Percentiles rank a stretch among this genome's conserved stretches.
Conservation (phyloP, 2,888 invertebrate genomes). For the Acanthopleura granulata region DNA sequence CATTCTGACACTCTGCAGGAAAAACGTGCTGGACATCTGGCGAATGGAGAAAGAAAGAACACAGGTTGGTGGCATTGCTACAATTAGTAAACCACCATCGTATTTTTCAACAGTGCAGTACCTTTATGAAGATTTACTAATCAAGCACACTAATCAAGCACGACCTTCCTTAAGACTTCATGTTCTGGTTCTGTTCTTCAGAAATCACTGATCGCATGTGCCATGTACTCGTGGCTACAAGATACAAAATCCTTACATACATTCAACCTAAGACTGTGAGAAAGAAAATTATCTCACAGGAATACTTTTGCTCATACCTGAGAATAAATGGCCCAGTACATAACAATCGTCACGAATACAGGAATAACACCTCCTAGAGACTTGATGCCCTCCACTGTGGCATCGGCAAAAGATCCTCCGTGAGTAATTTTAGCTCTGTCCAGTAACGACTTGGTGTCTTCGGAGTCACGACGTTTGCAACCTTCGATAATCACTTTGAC, state of each 20-base stretch:
- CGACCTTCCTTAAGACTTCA: too few relatives aligned
- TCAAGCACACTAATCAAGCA: too few relatives aligned
- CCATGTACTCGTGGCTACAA: too few relatives aligned
- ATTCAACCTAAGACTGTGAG: too few relatives aligned
- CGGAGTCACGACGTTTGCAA: neutral
- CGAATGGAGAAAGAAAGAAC: conserved; percentile 22
- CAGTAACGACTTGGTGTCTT: conserved; percentile 20
- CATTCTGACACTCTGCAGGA: conserved; percentile 61
- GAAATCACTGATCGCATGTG: too few relatives aligned
- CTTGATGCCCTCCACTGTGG: conserved; percentile 53
- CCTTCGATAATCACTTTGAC: neutral
- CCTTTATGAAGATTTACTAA: too few relatives aligned
- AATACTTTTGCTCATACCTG: conserved; percentile 41
- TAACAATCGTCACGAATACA: conserved; percentile 50
- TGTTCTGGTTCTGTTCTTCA: too few relatives aligned
- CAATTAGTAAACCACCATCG: too few relatives aligned
- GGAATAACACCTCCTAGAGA: conserved; percentile 52
- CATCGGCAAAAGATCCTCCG: conserved; percentile 50
- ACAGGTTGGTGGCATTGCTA: too few relatives aligned
- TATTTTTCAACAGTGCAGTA: too few relatives aligned
- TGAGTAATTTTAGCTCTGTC: conserved; percentile 37
- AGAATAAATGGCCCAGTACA: conserved; percentile 57
- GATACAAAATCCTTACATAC: too few relatives aligned
- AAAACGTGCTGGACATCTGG: conserved; percentile 62
- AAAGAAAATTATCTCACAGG: too few relatives aligned